Percentiles rank a stretch among this genome's conserved stretches.
Evolutionary conservation across 2,797 vertebrate genomes (phyloP).

Genomic region (Thalassophryne amazonica): DNA sequence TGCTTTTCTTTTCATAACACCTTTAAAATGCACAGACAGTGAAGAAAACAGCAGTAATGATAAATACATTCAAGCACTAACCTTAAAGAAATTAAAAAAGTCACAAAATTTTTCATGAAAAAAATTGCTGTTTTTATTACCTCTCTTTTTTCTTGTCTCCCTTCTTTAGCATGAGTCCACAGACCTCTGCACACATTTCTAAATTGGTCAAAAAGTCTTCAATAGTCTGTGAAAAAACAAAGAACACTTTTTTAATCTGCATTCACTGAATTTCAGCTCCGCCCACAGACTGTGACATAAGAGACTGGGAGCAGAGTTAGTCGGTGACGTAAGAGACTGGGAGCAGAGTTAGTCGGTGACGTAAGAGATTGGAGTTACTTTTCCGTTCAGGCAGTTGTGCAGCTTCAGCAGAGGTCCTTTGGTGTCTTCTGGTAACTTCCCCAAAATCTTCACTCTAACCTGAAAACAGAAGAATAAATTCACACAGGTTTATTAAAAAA

Average conservation of each 20-base stretch:
- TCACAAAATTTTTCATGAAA: accelerated
- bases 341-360: constrained; percentile 56
- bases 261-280: not conserved
- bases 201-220: constrained; percentile 89
- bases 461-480: constrained; percentile 43
- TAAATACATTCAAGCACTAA: not conserved
- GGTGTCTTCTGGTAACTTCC: constrained; percentile 87
- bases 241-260: not conserved
- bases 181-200: constrained; percentile 86
- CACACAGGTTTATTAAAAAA: no score
- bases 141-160: constrained; percentile 96
- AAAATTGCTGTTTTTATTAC: constrained; percentile 55
- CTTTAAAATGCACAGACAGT: no score
- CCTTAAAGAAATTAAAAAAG: not conserved
- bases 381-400: constrained; percentile 88
- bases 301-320: constrained; percentile 11
- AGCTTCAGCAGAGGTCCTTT: constrained; percentile 87
- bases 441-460: constrained; percentile 90
- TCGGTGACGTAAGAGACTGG: not conserved
- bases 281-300: not conserved
- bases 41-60: not conserved
- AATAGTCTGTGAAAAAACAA: constrained; percentile 73
- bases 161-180: constrained; percentile 91
- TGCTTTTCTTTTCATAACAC: no score
- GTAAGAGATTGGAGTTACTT: constrained; percentile 72